These are phyloP conservation scores for Myxocyprinus asiaticus DNA, from an alignment of 2,113 vertebrate species.

Conservation along the genomic window DNA sequence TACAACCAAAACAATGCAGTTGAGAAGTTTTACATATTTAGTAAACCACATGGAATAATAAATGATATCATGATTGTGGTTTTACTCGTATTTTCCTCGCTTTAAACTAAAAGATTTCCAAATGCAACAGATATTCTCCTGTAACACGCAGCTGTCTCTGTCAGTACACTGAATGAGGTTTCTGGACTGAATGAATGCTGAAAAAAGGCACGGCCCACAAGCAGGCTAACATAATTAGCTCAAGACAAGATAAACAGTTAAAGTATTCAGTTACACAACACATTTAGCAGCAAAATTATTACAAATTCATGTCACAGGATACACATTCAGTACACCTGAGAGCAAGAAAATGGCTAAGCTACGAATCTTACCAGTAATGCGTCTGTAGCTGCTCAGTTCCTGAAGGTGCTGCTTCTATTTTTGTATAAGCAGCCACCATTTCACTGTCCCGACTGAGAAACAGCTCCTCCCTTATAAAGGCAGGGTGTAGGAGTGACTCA, in stretches of 20 bases:
- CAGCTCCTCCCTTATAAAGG: slow-evolving; percentile 46
- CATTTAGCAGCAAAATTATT: not conserved
- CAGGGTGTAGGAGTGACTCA: slow-evolving; percentile 55
- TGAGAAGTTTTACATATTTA: not conserved
- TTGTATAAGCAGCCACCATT: slow-evolving; percentile 46
- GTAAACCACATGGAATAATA: slow-evolving; percentile 3
- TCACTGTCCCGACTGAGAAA: slow-evolving; percentile 40
- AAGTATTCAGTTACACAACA: not conserved
- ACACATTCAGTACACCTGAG: not conserved
- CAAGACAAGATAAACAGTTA: not conserved
- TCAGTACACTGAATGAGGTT: not conserved
- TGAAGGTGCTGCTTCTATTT: slow-evolving; percentile 46
- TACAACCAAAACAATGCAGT: slow-evolving; percentile 1
- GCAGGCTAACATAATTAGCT: slow-evolving; percentile 49
- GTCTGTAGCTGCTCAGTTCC: slow-evolving; percentile 45
- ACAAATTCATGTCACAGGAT: not conserved
- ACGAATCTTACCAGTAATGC: slow-evolving; percentile 56
- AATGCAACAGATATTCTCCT: not conserved
- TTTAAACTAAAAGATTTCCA: not conserved
- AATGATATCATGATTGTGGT: slow-evolving; percentile 3
- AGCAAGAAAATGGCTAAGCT: slow-evolving; percentile 21
- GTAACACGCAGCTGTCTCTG: not conserved
- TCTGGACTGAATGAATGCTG: not conserved
- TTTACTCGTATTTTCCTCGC: not conserved
- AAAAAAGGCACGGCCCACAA: not conserved